Base-by-base conservation (phyloP, 2,888 invertebrate species). In the Alloplasta piceator region DNA sequence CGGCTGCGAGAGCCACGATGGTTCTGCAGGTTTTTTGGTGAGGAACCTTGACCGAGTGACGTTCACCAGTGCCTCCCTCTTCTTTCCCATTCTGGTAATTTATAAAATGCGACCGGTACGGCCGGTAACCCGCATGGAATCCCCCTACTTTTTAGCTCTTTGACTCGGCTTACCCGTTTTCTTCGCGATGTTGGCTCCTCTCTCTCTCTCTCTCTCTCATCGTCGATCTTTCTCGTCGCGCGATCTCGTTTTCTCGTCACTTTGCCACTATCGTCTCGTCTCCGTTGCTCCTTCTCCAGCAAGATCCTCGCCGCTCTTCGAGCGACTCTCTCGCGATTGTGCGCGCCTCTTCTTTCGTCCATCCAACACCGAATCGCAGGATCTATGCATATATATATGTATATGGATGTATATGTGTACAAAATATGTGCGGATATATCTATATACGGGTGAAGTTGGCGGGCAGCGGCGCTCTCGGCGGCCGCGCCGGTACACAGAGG, bases 1-100 rank as follows among this genome's bases (percentile, higher is more conserved):
- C n/a, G n/a, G n/a, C n/a, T n/a, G n/a, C n/a, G n/a, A n/a, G n/a
- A n/a, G n/a, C n/a, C n/a, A n/a, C n/a, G n/a, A n/a, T n/a, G 77
- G 64, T 58, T 77, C 70, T 81, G 82, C 82, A 85, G 86, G 85
- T 89, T 91, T n/a, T 90, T 90, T 86, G 89, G 89, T 86, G 88
- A 87, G 87, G 87, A 85, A 88, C 91, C 91, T 91, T 91, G 91
- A 91, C 91, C 91, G 90, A 91, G 90, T 91, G 90, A 87, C 86
- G 89, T 87, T 86, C 86, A 84, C 84, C 84, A 78, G 74, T 58
- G 67, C 73, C 67, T 6, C 48, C 38, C 6, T 61, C n/a, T n/a
- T n/a, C n/a, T n/a, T n/a, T n/a, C n/a, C n/a, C n/a, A n/a, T n/a
- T n/a, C n/a, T n/a, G n/a, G n/a, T n/a, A n/a, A n/a, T n/a, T n/a